Conservation (phyloP, 53 echinoderm and acorn worm species). For the Holothuria leucospilota region DNA sequence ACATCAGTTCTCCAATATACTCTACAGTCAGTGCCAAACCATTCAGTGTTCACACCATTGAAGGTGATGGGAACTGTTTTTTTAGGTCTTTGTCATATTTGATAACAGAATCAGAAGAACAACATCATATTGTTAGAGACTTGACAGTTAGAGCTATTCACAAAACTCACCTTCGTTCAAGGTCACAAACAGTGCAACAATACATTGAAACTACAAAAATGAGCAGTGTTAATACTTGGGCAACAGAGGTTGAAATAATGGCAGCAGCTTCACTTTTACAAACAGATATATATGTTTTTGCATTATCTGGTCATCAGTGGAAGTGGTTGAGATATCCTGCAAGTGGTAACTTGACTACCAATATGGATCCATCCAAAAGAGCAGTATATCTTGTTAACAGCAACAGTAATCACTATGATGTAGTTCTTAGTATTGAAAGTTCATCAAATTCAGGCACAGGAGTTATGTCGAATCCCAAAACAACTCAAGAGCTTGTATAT, state of each 20-base stretch:
- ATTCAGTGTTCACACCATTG: no score
- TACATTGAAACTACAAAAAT: conserved; percentile 11
- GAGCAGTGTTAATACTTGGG: neutral
- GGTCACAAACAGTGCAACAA: conserved; percentile 15
- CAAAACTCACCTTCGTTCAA: neutral
- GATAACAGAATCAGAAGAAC: conserved; percentile 10
- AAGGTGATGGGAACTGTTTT: no score
- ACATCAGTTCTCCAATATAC: no score
- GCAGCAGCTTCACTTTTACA: no score
- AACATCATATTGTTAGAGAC: conserved; percentile 5
- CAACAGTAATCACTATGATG: conserved; percentile 18
- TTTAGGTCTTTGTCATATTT: conserved; percentile 33
- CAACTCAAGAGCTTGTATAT: no score
- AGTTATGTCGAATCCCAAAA: no score
- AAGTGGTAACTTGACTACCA: neutral
- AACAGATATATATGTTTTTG: no score
- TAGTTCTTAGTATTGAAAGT: conserved; percentile 16
- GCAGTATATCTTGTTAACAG: conserved; percentile 17
- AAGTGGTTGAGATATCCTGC: neutral
- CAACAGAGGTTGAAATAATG: no score
- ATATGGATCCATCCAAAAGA: neutral
- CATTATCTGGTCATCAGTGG: no score
- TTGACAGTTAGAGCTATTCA: neutral
- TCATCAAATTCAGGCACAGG: no score
- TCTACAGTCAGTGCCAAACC: no score